phyloP scores from a whole-genome alignment of 1,140 invertebrate genomes.

The Hylaeus volcanicus region DNA sequence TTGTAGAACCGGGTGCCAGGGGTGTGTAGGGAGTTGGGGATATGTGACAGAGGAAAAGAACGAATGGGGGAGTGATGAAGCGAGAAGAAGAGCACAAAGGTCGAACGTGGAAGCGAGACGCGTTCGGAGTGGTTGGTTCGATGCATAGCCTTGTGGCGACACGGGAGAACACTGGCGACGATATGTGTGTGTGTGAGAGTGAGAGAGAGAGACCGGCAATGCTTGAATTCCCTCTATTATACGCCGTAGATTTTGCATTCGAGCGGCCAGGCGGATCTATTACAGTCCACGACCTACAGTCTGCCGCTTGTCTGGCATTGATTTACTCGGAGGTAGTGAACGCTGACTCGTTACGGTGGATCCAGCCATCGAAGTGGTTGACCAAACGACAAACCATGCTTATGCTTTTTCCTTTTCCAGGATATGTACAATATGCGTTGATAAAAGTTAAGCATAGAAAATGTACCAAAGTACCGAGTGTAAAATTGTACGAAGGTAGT shows the following conservation, averaged over 20 bases:
- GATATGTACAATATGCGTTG: no score
- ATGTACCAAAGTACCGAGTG: no score
- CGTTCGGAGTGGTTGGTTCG: constrained; percentile 60
- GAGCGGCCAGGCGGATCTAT: constrained; percentile 43
- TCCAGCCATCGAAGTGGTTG: constrained; percentile 23
- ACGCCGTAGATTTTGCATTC: constrained; percentile 54
- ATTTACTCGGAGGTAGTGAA: constrained; percentile 51
- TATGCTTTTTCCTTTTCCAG: not conserved
- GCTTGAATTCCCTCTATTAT: constrained; percentile 47
- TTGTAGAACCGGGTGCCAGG: constrained; percentile 29
- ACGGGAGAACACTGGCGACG: constrained; percentile 28
- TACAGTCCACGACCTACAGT: constrained; percentile 45
- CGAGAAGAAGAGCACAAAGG: constrained; percentile 61
- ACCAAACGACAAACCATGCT: constrained; percentile 47
- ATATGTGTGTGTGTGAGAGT: not conserved
- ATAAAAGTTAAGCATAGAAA: no score
- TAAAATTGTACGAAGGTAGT: no score
- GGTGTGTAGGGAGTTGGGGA: constrained; percentile 6
- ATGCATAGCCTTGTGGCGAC: constrained; percentile 60
- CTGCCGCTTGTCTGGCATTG: constrained; percentile 43
- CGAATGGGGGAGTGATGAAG: constrained; percentile 8
- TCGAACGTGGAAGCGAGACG: constrained; percentile 62
- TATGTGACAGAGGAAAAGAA: constrained; percentile 6
- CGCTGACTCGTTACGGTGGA: constrained; percentile 52
- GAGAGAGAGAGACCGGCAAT: not conserved